A percentile compares a stretch with the other conserved stretches of the same genome.
These are phyloP conservation scores for Ectemnius lituratus DNA, from an alignment of 2,888 invertebrate genomes.

Conservation along the genomic window DNA sequence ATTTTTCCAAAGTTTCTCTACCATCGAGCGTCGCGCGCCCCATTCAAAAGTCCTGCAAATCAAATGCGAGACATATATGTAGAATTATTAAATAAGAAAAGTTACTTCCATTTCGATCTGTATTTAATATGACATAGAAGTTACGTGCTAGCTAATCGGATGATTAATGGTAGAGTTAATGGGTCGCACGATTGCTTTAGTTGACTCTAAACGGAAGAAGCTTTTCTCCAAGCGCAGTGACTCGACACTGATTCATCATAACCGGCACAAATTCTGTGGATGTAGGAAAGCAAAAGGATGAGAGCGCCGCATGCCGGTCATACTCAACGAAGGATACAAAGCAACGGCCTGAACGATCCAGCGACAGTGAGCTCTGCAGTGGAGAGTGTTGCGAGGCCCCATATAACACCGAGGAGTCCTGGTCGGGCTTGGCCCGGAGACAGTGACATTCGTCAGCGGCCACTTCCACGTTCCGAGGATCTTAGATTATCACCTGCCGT, in stretches of 20 bases:
- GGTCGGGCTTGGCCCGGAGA: conserved; percentile 85
- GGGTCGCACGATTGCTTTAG: not conserved
- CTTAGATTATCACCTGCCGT: conserved; percentile 82
- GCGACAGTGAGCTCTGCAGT: conserved; percentile 90
- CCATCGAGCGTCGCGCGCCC: no score
- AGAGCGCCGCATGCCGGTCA: conserved; percentile 87
- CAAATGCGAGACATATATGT: no score
- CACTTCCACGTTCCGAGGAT: conserved; percentile 78
- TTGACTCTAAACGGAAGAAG: conserved; percentile 14
- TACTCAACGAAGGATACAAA: conserved; percentile 84
- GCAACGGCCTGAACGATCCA: conserved; percentile 89
- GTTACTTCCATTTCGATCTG: no score
- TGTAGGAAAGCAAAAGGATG: conserved; percentile 93
- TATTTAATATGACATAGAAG: no score
- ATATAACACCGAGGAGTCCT: conserved; percentile 79
- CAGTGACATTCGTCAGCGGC: conserved; percentile 83
- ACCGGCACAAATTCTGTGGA: conserved; percentile 58
- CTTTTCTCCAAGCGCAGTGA: not conserved
- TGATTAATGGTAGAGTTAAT: not conserved
- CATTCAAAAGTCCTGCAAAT: no score
- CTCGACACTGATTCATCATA: not conserved
- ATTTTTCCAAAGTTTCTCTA: no score
- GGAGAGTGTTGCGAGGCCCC: conserved; percentile 79
- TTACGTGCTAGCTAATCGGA: no score
- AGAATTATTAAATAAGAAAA: no score